Evolutionary conservation across 2,113 vertebrate genomes (phyloP), one percentile per base, ranked within the genome.

Genomic region (Numida meleagris): DNA sequence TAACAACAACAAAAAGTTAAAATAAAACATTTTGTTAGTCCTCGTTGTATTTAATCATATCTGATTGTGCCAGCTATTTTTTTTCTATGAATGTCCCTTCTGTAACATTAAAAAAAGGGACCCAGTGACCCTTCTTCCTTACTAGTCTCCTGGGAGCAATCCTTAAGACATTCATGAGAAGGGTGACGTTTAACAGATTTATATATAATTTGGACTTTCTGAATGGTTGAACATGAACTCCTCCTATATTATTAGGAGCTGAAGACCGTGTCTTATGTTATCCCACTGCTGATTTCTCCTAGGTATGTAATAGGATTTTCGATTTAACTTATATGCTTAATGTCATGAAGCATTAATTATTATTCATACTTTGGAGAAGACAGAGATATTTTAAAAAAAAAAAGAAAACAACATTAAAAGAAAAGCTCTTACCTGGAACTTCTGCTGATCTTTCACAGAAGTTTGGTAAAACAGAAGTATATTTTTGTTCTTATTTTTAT

Each of bases 241-340:
- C 75, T 93, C 73, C 77, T 86, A 62, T 74, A 70, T 24, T 67
- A 84, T 94, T 89, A 82, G 57, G 68, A 96, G 59, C 88, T 93
- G 87, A 94, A 96, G 72, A 66, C 83, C 83, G 74, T 78, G 84
- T 77, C 89, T 83, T 63, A 78, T 9, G 25, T 92, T 83, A 92
- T 93, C 95, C 53, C 77, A 84, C 62, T 90, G 61, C 62, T 86
- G 96, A 94, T 95, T 95, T 97, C 97, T 89, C 65, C n/a, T 82
- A 75, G 79, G 51, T 88, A 89, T 77, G 80, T 72, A 96, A 88
- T 95, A 95, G 93, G 90, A 96, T 95, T 83, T 87, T 76, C 8
- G 16, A 73, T 55, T 90, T 94, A 93, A 81, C 66, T 27, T 77
- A 59, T 70, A 61, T 0, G 78, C 80, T 95, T 94, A 92, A 78